These are phyloP conservation scores for Ivindomyrus marchei DNA, from an alignment of 2,113 vertebrate species.

Conservation along the genomic window DNA sequence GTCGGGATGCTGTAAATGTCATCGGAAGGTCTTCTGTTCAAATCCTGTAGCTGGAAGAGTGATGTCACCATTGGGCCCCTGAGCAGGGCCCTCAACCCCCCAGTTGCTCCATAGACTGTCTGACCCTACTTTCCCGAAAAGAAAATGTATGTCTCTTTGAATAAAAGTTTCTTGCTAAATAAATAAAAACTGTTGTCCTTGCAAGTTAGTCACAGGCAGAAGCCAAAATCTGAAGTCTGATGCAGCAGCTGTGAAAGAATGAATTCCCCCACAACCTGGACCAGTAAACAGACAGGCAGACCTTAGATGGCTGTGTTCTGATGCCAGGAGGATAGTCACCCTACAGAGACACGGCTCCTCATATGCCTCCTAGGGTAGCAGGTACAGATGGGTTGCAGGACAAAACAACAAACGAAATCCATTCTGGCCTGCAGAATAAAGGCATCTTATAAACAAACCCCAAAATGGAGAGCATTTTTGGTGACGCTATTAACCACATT, in stretches of 20 bases:
- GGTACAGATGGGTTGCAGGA: not conserved
- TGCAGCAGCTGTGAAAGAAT: constrained; percentile 24
- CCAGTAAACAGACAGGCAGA: not conserved
- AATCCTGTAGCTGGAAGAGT: not conserved
- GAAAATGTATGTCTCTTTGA: not conserved
- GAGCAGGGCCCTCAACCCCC: not conserved
- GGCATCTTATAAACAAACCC: not conserved
- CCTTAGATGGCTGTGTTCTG: not conserved
- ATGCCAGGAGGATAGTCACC: not conserved
- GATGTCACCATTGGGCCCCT: not conserved
- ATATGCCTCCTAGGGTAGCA: not conserved
- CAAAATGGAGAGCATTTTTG: not conserved
- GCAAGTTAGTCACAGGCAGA: not conserved
- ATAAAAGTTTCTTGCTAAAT: not conserved
- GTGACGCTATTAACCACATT: not conserved
- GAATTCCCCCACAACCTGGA: constrained; percentile 17
- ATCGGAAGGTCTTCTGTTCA: not conserved
- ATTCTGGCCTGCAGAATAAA: not conserved
- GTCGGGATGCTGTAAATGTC: not conserved
- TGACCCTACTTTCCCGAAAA: not conserved
- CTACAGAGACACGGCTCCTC: not conserved
- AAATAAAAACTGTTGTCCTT: not conserved
- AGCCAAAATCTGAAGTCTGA: constrained; percentile 15
- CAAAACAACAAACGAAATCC: not conserved
- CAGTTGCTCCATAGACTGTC: not conserved